These are phyloP conservation scores for Coregonus suidteri DNA, from an alignment of 2,797 vertebrate genomes.

Conservation along the genomic window DNA sequence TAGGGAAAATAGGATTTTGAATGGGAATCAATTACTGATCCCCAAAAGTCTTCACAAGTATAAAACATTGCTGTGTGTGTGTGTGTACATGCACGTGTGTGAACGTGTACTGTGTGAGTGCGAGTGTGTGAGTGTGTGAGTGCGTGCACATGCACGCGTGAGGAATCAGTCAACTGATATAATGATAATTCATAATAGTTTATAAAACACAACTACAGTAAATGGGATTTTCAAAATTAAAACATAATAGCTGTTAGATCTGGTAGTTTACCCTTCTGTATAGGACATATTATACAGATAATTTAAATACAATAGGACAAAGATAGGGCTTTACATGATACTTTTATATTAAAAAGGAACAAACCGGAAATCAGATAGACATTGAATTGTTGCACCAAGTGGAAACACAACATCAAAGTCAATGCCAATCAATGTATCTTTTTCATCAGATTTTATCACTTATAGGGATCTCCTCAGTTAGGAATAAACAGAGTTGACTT, in stretches of 20 bases:
- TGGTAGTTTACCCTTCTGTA: background rate
- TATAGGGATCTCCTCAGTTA: slow-evolving; percentile 12
- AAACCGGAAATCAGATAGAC: background rate
- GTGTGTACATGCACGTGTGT: background rate
- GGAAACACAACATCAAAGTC: background rate
- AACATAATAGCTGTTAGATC: background rate
- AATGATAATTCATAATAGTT: background rate
- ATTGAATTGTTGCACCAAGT: background rate
- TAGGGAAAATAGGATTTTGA: no score
- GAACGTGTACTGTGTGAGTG: background rate
- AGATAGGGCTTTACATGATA: no score
- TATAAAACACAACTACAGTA: background rate
- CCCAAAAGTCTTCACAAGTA: no score
- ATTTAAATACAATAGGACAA: background rate
- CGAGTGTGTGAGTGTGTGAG: background rate
- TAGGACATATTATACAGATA: background rate
- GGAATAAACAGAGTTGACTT: slow-evolving; percentile 75
- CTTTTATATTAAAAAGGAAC: background rate
- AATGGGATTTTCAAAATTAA: no score
- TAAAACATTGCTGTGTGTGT: background rate
- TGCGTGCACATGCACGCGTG: background rate
- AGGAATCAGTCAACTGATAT: no score
- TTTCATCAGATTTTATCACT: background rate
- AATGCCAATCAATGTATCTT: background rate
- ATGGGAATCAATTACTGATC: no score